These are phyloP conservation scores for Epinephelus lanceolatus DNA, from an alignment of 2,113 vertebrate genomes.

Conservation along the genomic window DNA sequence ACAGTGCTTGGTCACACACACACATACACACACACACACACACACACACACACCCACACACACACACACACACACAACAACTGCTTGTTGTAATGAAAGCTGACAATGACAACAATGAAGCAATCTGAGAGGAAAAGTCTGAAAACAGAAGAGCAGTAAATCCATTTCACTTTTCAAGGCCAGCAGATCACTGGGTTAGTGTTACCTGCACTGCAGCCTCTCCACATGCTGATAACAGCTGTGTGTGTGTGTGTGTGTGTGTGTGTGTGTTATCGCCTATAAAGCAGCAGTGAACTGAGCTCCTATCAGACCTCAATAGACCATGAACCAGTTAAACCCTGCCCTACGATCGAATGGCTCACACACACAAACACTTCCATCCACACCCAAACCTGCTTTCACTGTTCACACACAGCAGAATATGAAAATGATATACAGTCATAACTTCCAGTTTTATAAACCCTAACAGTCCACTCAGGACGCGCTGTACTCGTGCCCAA, in stretches of 20 bases:
- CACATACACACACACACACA: not conserved
- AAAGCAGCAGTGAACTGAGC: constrained; percentile 35
- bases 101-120: constrained; percentile 33
- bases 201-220: constrained; percentile 32
- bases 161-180: constrained; percentile 79
- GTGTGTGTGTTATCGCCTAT: constrained; percentile 17
- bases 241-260: constrained; percentile 11
- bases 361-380: constrained; percentile 4
- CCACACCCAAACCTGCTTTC: constrained; percentile 21
- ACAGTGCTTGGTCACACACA: too few relatives aligned
- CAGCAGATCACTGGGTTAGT: constrained; percentile 70
- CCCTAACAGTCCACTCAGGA: not conserved
- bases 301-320: constrained; percentile 56
- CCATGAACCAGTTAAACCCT: constrained; percentile 49
- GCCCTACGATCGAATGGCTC: constrained; percentile 17
- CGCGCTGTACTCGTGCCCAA: not conserved
- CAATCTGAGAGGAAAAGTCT: constrained; percentile 42
- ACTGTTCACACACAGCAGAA: not conserved
- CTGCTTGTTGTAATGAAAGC: constrained; percentile 40
- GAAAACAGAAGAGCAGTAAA: constrained; percentile 61
- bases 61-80: not conserved
- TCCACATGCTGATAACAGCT: constrained; percentile 52
- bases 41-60: not conserved
- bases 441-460: not conserved
- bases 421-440: not conserved